phyloP scores from a whole-genome alignment of 2,797 vertebrate genomes.

The Siniperca undulata region DNA sequence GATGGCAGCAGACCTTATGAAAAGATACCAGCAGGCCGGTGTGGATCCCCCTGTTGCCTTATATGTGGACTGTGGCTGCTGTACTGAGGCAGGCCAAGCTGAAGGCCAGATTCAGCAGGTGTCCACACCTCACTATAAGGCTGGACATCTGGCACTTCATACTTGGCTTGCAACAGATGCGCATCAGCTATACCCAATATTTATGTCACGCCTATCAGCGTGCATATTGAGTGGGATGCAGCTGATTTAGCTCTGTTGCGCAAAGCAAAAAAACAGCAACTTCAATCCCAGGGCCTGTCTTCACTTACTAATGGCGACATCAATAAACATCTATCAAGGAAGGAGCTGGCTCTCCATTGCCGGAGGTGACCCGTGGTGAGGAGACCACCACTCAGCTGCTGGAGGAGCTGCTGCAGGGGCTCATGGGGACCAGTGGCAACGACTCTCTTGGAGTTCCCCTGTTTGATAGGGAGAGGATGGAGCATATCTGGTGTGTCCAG shows the following conservation, averaged over 20 bases:
- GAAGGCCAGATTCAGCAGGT: constrained; percentile 13
- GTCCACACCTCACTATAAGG: too few species aligned
- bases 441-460: constrained; percentile 41
- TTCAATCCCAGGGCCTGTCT: constrained; percentile 11
- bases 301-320: neutral
- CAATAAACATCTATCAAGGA: constrained; percentile 4
- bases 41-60: constrained; percentile 16
- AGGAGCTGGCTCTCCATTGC: constrained; percentile 37
- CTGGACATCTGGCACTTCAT: too few species aligned
- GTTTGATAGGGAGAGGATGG: constrained; percentile 12
- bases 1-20: constrained; percentile 16
- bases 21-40: constrained; percentile 11
- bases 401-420: constrained; percentile 4
- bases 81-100: constrained; percentile 28
- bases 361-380: constrained; percentile 31
- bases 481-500: constrained; percentile 42
- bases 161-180: too few species aligned
- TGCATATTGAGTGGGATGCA: too few species aligned
- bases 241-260: too few species aligned
- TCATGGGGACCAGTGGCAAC: neutral
- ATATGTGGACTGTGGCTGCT: constrained; percentile 48
- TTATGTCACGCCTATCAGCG: too few species aligned
- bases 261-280: constrained; percentile 29
- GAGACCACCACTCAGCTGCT: constrained; percentile 19
- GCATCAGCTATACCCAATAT: too few species aligned